Base-by-base conservation (phyloP, 2,888 invertebrate genomes). In the Anagyrus pseudococci region DNA sequence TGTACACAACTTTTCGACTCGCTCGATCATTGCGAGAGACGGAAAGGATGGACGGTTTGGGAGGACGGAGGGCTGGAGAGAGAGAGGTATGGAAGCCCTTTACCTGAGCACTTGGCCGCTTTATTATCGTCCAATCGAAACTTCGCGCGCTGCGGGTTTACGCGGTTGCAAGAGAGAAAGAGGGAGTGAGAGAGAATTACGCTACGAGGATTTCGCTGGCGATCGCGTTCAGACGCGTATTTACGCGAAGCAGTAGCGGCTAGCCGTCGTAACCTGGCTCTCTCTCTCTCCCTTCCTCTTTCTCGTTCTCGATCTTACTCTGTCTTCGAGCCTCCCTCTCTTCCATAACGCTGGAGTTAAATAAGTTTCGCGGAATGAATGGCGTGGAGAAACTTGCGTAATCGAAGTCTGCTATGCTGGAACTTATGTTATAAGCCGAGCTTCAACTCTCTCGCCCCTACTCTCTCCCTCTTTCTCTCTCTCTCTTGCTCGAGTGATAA, bases 321-420 rank as follows among this genome's bases (percentile, higher is more conserved):
- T n/a, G n/a, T n/a, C n/a, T n/a, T n/a, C n/a, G n/a, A n/a, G n/a
- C n/a, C n/a, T n/a, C n/a, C n/a, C n/a, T n/a, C n/a, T n/a, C n/a
- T n/a, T 49, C 33, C n/a, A 47, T 60, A 49, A 41, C 48, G 20
- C 56, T 23, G 19, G 65, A 66, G 66, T 66, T 66, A 59, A 66
- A 66, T 62, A 66, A 62, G 66, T 66, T 66, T 62, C 25, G 40
- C 22, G 40, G 55, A 59, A 62, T 62, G 59, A 66, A 59, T 59
- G 59, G 62, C 37, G 48, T 8, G 33, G 33, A 53, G 56, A 57
- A 66, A 66, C 62, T 66, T 62, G 56, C 66, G 66, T 53, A 66
- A 66, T 66, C 66, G 66, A 66, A 66, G 62, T 66, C 62, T 59
- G 52, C 62, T 48, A 43, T 41, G 17, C 10, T 19, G n/a, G 19